These are phyloP conservation scores for Chesias legatella DNA, from an alignment of 2,888 invertebrate species.

Conservation along the genomic window DNA sequence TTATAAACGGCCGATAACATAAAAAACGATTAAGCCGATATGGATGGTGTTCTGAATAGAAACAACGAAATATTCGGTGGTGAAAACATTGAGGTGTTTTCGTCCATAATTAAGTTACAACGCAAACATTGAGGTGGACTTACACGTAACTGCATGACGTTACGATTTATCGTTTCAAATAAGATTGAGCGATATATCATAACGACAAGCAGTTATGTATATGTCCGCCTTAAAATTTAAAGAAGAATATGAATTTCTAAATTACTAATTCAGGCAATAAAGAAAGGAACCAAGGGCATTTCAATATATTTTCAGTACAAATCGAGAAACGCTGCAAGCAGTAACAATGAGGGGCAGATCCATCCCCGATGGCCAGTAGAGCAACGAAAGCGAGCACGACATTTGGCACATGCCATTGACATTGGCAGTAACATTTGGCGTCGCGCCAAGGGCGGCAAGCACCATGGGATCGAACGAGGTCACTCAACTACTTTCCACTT, in stretches of 20 bases:
- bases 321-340: too few relatives aligned
- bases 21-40: constrained; percentile 10
- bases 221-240: too few relatives aligned
- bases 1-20: constrained; percentile 16
- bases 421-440: constrained; percentile 58
- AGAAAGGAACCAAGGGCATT: too few relatives aligned
- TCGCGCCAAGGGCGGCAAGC: constrained; percentile 41
- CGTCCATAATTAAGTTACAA: constrained; percentile 5
- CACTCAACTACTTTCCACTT: constrained; percentile 29
- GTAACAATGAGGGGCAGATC: constrained; percentile 13
- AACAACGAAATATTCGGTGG: constrained; percentile 8
- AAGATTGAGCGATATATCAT: too few relatives aligned
- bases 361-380: constrained; percentile 23
- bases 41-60: constrained; percentile 5
- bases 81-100: constrained; percentile 8
- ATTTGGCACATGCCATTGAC: constrained; percentile 62
- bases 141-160: too few relatives aligned
- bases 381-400: constrained; percentile 42
- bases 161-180: too few relatives aligned
- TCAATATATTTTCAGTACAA: too few relatives aligned
- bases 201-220: too few relatives aligned
- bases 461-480: constrained; percentile 49
- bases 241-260: too few relatives aligned
- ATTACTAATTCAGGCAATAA: too few relatives aligned
- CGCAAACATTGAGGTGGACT: too few relatives aligned